Base-by-base conservation (phyloP, 2,888 invertebrate genomes). In the Sminthurides aquaticus region DNA sequence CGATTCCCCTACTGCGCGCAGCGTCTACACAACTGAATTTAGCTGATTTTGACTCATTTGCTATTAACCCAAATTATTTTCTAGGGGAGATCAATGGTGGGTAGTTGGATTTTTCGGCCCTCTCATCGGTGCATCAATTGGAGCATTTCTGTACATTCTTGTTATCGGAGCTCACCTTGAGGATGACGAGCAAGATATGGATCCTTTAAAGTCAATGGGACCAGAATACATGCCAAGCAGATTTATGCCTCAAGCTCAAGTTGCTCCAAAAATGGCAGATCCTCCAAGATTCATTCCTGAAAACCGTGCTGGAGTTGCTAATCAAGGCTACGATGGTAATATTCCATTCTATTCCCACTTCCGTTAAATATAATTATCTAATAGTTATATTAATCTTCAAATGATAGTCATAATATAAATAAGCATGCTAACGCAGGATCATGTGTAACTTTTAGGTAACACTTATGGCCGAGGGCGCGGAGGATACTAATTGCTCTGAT, bases 61-160 rank as follows among this genome's bases (percentile, higher is more conserved):
- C 43, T 11, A 34, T 34, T 34, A 34, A 5, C 8, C 43, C 15
- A 5, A 34, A n/a, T n/a, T 34, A 28, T 26, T 43, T 58, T 28
- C n/a, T 22, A 60, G 60, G n/a, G 24, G 49, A 8, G 52, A 43
- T 3, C 49, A 64, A 8, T 72, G 69, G 68, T 74, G 74, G 74
- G 15, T 70, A 0, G 74, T 70, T 0, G 69, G 70, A n/a, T 25
- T 70, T 0, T 69, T 74, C 48, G 74, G 72, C 1, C 74, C 74
- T 5, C 25, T 69, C 5, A 43, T 72, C 52, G 74, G 74, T 49
- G 68, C 61, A 24, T 27, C 60, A 22, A 1, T 71, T 3, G 74
- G 71, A 15, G 62, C 70, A 15, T 5, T 72, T 1, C 24, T 74
- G 1, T 74, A 72, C 60, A 62, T 68, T 18, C 62, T 71, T n/a